Evolutionary conservation across 2,888 invertebrate genomes (phyloP).

Genomic region (Luffia ferchaultella): DNA sequence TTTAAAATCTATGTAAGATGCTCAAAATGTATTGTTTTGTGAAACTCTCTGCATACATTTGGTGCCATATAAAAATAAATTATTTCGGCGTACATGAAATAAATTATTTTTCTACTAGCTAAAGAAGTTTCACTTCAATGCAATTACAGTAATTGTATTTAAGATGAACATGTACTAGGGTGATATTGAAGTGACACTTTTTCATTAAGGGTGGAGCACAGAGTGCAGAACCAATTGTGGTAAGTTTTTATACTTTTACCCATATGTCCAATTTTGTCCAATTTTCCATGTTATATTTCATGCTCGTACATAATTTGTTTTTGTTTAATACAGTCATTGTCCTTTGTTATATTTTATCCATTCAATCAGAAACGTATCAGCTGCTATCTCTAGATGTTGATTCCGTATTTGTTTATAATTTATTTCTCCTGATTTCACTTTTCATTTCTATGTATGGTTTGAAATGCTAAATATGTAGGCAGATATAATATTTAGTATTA

Average conservation of each 20-base stretch:
- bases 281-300: slow-evolving; percentile 13
- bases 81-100: no score
- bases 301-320: slow-evolving; percentile 11
- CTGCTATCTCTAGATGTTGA: slow-evolving; percentile 62
- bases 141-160: no score
- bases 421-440: slow-evolving; percentile 10
- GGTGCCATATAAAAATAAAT: no score
- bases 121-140: no score
- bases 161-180: no score
- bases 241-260: slow-evolving; percentile 68
- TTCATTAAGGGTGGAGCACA: slow-evolving; percentile 85
- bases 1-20: no score
- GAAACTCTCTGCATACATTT: no score
- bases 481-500: no score
- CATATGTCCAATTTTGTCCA: background rate
- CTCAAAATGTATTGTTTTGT: no score
- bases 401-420: slow-evolving; percentile 16
- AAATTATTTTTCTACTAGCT: no score
- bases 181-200: no score
- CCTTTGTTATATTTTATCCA: slow-evolving; percentile 8
- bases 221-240: slow-evolving; percentile 95
- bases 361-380: slow-evolving; percentile 29
- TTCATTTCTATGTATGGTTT: slow-evolving; percentile 16
- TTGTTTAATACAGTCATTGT: slow-evolving; percentile 18
- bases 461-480: no score